Evolutionary conservation across 2,113 vertebrate species (phyloP).

Genomic region (Eira barbara): DNA sequence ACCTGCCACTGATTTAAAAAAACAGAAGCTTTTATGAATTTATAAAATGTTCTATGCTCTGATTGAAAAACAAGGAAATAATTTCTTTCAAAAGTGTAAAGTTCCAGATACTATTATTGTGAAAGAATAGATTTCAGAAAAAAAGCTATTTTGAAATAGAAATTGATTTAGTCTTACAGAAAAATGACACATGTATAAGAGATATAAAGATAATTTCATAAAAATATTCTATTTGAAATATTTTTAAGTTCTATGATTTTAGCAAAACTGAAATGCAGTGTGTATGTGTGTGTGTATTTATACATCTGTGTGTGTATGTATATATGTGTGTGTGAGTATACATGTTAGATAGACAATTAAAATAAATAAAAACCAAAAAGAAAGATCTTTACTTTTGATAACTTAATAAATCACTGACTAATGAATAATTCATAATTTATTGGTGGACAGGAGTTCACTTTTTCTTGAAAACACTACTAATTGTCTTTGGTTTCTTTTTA

Average conservation of each 20-base stretch:
- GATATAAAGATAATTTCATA: not conserved
- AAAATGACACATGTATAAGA: not conserved
- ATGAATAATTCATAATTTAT: not conserved
- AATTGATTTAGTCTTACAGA: not conserved
- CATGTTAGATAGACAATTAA: not conserved
- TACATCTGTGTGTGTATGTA: not conserved
- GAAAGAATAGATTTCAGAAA: slow-evolving; percentile 16
- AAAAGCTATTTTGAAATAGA: not conserved
- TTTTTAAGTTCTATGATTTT: not conserved
- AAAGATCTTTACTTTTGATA: not conserved
- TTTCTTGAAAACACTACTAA: not conserved
- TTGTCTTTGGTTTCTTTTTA: not conserved
- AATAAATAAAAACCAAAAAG: not conserved
- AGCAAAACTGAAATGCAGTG: not conserved
- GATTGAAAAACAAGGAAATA: not conserved
- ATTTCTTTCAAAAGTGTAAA: not conserved
- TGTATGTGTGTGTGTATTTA: not conserved
- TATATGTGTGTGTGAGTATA: not conserved
- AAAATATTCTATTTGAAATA: not conserved
- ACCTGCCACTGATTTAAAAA: not conserved
- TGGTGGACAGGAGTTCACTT: not conserved
- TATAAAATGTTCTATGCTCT: not conserved
- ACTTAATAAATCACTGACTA: not conserved
- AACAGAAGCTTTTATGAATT: slow-evolving; percentile 2
- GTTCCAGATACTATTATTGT: not conserved